Evolutionary conservation across 2,888 invertebrate species (phyloP), one percentile per base, ranked within the genome.

Genomic region (Phlogophora meticulosa): DNA sequence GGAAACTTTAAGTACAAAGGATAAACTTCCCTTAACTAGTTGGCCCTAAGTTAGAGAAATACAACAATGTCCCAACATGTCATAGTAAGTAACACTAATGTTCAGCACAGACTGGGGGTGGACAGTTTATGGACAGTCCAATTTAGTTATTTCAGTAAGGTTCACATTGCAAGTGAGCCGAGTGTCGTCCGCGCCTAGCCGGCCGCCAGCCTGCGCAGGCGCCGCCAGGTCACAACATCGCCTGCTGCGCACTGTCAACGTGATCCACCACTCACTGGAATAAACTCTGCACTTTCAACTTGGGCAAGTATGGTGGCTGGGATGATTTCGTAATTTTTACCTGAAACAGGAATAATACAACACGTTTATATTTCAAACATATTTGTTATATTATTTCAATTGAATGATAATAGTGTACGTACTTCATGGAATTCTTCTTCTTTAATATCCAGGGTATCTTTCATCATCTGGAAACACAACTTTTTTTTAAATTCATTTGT

Each of bases 231-330:
- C 67, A 45, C 76, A 57, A 57, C 57, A 53, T 42, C 42, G 46
- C 57, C 60, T 7, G 48, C 58, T 52, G 62, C 60, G 55, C 40
- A 38, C 53, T 48, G 22, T 15, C 58, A 45, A 38, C 28, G 17
- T 28, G 34, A 52, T 32, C 22, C 28, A 28, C 22, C 67, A 78
- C 85, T 94, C 92, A 95, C 89, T 94, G 93, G 86, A 95, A 95
- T 85, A 95, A 87, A 88, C 93, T 94, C 84, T 93, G 91, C 81
- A 95, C 89, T 90, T 92, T 94, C 80, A 95, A 75, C 82, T 94
- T 95, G 59, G 94, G 93, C 81, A 93, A 84, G 83, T 91, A 94
- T 69, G 91, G 92, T 11, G 92, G 87, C 76, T 90, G 88, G 56
- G 89, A 84, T 28, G 90, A 90, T 81, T 92, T 93, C 53, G 89